Evolutionary conservation across 1,140 invertebrate genomes (phyloP).

Genomic region (Chlorops oryzae): DNA sequence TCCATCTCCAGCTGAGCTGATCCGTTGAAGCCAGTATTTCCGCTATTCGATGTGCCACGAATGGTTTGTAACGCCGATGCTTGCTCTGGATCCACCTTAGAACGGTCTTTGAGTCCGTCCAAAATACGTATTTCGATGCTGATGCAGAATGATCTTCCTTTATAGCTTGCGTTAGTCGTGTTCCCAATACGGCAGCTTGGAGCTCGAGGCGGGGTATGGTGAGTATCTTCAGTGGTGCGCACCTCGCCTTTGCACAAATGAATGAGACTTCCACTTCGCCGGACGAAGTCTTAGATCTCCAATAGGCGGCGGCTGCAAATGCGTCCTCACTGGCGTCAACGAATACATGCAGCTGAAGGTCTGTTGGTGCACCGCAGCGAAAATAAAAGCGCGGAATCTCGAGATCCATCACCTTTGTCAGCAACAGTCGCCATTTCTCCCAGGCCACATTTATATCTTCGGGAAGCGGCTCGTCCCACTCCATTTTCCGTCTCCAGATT

Average conservation of each 20-base stretch:
- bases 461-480: too few species aligned
- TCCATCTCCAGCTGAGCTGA: constrained; percentile 21
- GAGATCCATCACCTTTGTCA: too few species aligned
- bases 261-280: constrained; percentile 12
- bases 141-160: background rate
- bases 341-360: constrained; percentile 22
- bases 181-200: constrained; percentile 26
- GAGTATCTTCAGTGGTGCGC: constrained; percentile 21
- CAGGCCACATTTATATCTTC: too few species aligned
- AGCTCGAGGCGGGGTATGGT: constrained; percentile 31
- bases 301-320: constrained; percentile 30
- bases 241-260: constrained; percentile 20
- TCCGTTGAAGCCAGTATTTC: constrained; percentile 34
- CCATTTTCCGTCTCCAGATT: too few species aligned
- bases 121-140: constrained; percentile 19
- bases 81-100: constrained; percentile 31
- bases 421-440: too few species aligned
- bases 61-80: constrained; percentile 33
- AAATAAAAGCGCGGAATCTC: too few species aligned
- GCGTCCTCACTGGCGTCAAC: constrained; percentile 31
- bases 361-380: too few species aligned
- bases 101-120: constrained; percentile 37
- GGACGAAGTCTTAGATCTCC: too few species aligned
- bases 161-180: constrained; percentile 9
- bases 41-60: constrained; percentile 42